These are phyloP conservation scores for Echinarachnius parma DNA, from an alignment of 53 echinoderm and acorn worm species.

Conservation along the genomic window DNA sequence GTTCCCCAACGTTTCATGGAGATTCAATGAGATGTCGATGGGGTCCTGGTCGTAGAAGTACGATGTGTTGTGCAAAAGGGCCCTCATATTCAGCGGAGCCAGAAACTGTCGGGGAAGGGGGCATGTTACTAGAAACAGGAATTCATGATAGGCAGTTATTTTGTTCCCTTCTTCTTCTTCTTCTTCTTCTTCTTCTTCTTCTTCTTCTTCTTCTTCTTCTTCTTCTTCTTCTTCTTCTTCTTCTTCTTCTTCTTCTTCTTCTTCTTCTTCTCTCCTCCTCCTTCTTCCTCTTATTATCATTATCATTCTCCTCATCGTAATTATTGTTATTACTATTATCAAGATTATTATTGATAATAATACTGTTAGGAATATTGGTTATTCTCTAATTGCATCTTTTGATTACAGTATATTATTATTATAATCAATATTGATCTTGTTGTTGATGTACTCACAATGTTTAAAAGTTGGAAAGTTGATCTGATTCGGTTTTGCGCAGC, in stretches of 20 bases:
- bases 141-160: background rate
- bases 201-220: background rate
- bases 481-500: no score
- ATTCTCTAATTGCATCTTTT: no score
- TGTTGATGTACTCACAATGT: no score
- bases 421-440: no score
- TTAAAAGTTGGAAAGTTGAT: no score
- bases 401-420: no score
- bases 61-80: conserved; percentile 20
- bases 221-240: background rate
- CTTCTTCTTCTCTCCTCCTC: background rate
- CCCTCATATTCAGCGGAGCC: conserved; percentile 21
- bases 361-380: no score
- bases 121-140: background rate
- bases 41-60: conserved; percentile 28
- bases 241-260: background rate
- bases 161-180: background rate
- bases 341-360: no score
- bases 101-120: conserved; percentile 31
- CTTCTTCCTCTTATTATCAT: background rate
- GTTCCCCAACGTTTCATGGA: conserved; percentile 39
- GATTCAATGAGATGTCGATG: conserved; percentile 27
- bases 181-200: background rate
- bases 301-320: no score
- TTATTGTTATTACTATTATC: no score